A percentile compares a stretch with the other conserved stretches of the same genome.
Evolutionary conservation across 2,113 vertebrate genomes (phyloP).

Genomic region (Mixornis gularis): DNA sequence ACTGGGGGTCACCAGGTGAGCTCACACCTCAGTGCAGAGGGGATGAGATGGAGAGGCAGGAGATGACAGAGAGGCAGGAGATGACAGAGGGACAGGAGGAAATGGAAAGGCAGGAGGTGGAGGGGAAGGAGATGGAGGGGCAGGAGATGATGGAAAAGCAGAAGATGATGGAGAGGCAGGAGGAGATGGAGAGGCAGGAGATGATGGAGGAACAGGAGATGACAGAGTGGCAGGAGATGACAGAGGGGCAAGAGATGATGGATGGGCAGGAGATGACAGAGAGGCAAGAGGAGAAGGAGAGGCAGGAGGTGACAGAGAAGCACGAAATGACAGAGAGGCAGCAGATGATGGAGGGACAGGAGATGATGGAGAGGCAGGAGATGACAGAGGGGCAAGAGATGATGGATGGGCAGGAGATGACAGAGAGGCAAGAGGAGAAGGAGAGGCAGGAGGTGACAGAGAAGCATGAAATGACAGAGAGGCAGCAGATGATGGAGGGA

Average conservation of each 20-base stretch:
- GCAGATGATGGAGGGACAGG: neutral
- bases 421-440: neutral
- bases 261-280: neutral
- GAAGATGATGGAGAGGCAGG: neutral
- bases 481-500: neutral
- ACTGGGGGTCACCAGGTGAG: accelerated
- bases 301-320: neutral
- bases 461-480: neutral
- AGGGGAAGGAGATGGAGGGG: too few relatives aligned
- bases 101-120: too few relatives aligned
- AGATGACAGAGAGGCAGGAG: neutral
- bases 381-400: neutral
- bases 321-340: neutral
- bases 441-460: neutral
- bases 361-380: neutral
- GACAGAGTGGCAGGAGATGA: neutral
- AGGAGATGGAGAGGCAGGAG: neutral
- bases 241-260: neutral
- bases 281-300: neutral
- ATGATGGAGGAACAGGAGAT: too few relatives aligned
- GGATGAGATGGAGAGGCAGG: neutral
- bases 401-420: neutral
- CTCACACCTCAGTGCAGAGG: neutral
- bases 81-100: too few relatives aligned
- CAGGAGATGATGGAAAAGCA: neutral